Evolutionary conservation across 2,113 vertebrate species (phyloP).

Genomic region (Tychaedon coryphoeus): DNA sequence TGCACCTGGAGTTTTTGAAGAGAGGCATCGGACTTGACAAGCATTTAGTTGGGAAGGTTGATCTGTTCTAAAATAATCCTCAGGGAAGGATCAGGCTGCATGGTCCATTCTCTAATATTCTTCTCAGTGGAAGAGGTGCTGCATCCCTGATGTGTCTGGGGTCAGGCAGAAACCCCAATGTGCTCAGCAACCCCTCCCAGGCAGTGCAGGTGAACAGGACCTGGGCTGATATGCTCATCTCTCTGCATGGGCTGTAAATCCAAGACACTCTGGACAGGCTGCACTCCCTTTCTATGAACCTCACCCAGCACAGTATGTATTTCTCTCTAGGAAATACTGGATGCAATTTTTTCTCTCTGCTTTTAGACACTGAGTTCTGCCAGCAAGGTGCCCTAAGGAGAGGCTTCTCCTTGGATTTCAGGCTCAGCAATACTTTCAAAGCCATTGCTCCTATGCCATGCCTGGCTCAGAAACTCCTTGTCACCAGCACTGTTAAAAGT

Average conservation of each 20-base stretch:
- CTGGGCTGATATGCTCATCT: accelerated
- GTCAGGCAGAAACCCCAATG: background rate
- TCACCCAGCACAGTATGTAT: background rate
- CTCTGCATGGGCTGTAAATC: background rate
- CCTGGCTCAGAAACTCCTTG: background rate
- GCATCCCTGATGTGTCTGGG: background rate
- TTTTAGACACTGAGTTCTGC: background rate
- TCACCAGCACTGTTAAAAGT: background rate
- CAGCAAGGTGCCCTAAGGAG: background rate
- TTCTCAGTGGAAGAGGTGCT: background rate
- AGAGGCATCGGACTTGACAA: background rate
- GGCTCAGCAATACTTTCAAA: background rate
- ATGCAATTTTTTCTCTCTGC: background rate
- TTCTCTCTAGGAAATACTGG: background rate
- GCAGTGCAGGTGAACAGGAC: accelerated
- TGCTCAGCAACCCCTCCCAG: background rate
- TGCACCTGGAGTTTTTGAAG: slow-evolving; percentile 21
- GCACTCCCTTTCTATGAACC: background rate
- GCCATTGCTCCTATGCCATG: background rate
- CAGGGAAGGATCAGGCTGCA: background rate
- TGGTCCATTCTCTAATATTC: background rate
- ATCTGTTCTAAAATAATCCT: background rate
- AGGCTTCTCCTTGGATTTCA: background rate
- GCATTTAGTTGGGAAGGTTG: background rate
- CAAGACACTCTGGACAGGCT: background rate